A percentile compares a stretch with the other conserved stretches of the same genome.
Conservation (phyloP, 1,140 invertebrate genomes). For the Dryas iulia region DNA sequence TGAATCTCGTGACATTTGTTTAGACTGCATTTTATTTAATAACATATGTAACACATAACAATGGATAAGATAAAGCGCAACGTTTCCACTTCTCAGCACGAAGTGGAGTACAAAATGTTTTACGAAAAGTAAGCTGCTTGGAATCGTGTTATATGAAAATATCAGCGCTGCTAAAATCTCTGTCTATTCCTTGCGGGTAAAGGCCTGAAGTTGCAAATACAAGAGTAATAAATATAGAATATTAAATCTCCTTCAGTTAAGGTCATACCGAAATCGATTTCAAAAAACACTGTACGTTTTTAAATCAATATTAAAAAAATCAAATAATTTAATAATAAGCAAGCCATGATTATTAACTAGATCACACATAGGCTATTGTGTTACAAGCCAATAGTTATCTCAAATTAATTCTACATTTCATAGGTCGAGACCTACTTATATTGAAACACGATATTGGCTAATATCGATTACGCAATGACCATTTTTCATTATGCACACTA, state of each 20-base stretch:
- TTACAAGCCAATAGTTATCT: conserved; percentile 32
- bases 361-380: conserved; percentile 20
- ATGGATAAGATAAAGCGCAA: too few species aligned
- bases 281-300: not conserved
- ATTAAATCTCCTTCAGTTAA: not conserved
- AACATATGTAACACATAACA: too few species aligned
- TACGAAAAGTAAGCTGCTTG: too few species aligned
- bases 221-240: too few species aligned
- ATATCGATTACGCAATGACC: conserved; percentile 18
- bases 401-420: conserved; percentile 31
- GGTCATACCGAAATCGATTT: not conserved
- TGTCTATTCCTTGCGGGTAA: too few species aligned
- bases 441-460: conserved; percentile 24
- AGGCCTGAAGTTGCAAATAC: too few species aligned
- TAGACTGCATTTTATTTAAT: too few species aligned
- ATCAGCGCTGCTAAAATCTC: too few species aligned
- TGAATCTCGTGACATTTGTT: too few species aligned
- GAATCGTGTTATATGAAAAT: too few species aligned
- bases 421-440: conserved; percentile 27
- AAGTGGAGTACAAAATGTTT: too few species aligned
- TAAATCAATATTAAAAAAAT: not conserved
- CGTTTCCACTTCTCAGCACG: too few species aligned
- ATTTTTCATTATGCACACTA: not conserved
- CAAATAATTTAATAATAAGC: not conserved
- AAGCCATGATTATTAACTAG: not conserved